These are phyloP conservation scores for Pseudois nayaur DNA, from an alignment of 2,113 vertebrate species.

Conservation along the genomic window DNA sequence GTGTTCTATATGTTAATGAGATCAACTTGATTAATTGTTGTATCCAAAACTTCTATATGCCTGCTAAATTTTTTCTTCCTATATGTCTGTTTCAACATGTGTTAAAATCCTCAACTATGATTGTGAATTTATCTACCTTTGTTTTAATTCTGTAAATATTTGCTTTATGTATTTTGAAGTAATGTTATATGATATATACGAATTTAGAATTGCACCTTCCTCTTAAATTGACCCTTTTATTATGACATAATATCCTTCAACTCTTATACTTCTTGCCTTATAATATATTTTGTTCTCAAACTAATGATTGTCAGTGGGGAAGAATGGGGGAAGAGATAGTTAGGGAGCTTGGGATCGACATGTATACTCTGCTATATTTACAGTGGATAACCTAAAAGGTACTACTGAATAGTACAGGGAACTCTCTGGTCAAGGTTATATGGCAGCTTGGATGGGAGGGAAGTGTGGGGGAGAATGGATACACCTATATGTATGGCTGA, in stretches of 20 bases:
- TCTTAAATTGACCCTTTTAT: not conserved
- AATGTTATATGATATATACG: not conserved
- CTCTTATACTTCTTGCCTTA: not conserved
- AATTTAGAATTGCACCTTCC: not conserved
- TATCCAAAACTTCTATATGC: not conserved
- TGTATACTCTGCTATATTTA: not conserved
- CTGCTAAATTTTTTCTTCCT: not conserved
- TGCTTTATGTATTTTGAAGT: not conserved
- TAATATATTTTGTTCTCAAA: not conserved
- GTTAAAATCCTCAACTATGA: not conserved
- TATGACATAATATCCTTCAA: not conserved
- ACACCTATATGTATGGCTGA: not conserved
- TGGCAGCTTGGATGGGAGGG: not conserved
- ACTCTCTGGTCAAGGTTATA: not conserved
- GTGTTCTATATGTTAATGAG: not conserved
- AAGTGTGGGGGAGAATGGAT: not conserved
- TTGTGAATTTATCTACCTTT: not conserved
- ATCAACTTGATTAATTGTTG: not conserved
- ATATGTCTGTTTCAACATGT: not conserved
- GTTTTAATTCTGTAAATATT: not conserved
- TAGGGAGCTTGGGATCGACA: not conserved
- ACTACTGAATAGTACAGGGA: not conserved
- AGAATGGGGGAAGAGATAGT: not conserved
- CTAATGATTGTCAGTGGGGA: not conserved
- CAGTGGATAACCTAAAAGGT: not conserved